Evolutionary conservation across 1,140 invertebrate species (phyloP), one percentile per base, ranked within the genome.

Genomic region (Ganaspis sp.): DNA sequence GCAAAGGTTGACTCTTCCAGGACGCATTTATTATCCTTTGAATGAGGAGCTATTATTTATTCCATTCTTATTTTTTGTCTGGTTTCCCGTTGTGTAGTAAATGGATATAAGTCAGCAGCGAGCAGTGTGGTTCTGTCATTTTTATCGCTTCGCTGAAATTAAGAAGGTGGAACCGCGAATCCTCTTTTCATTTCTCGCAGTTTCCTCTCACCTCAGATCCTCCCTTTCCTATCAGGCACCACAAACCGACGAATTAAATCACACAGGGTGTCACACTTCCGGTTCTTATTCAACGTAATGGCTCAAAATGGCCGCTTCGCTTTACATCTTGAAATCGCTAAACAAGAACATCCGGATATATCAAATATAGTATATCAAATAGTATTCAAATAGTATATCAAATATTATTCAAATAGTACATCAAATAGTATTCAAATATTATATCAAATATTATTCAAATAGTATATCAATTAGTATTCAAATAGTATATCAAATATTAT

Each of bases 21-120:
- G 87, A 87, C 87, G 87, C 88, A 90, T 90, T 90, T 90, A 88
- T 90, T 90, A 89, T 90, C 89, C 88, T 91, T 91, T 91, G 88
- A 90, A 90, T 91, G 88, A 90, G 86, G 83, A 87, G 85, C 89
- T 89, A 90, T 91, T 91, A 90, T 90, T 91, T 91, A 90, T 89
- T 90, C 87, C 87, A 87, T 90, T 89, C 89, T 90, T 90, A 90
- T 90, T 90, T 90, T 89, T 90, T 89, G 85, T 86, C 83, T 88
- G 88, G 83, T 87, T 81, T 80, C 74, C 84, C 86, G 88, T 89
- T 88, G 88, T 89, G 87, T 89, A 88, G 87, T 88, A 91, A 90
- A 90, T 87, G 87, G 89, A 90, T 89, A 91, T 91, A 90, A 91
- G 90, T 90, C 89, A 91, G 85, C 84, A 79, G 84, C 80, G 79